Conservation (phyloP, 2,797 vertebrate species). For the Linurgus olivaceus region DNA sequence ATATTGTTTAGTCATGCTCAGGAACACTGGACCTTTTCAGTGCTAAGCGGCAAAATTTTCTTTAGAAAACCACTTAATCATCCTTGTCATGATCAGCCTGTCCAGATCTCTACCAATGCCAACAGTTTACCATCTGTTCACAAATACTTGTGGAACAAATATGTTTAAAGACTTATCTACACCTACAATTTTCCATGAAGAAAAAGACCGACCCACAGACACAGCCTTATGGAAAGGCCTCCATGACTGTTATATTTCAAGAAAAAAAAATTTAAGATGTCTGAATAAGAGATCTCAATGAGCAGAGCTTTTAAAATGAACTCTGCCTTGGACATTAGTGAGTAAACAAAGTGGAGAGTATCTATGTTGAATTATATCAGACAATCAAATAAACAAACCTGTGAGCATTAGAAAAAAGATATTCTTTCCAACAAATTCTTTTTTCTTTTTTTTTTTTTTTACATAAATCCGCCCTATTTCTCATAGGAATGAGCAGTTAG, state of each 20-base stretch:
- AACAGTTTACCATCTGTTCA: conserved; percentile 21
- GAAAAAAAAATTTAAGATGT: background rate
- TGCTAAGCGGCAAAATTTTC: background rate
- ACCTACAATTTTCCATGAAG: background rate
- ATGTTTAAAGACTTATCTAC: background rate
- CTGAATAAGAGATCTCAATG: background rate
- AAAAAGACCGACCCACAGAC: background rate
- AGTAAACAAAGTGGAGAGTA: background rate
- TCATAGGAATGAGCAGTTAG: background rate
- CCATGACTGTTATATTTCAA: background rate
- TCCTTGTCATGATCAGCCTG: background rate
- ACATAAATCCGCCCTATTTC: background rate
- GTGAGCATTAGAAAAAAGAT: background rate
- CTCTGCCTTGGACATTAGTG: background rate
- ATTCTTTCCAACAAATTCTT: background rate
- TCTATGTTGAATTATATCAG: background rate
- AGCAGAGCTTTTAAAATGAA: background rate
- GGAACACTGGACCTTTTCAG: background rate
- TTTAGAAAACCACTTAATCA: conserved; percentile 11
- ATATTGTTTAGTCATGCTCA: background rate
- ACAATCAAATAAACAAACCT: background rate
- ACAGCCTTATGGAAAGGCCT: background rate
- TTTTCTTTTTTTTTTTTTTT: background rate
- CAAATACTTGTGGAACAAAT: background rate
- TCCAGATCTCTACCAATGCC: conserved; percentile 1